Conservation (phyloP, 2,113 vertebrate species). For the Romanogobio albipinnatus region DNA sequence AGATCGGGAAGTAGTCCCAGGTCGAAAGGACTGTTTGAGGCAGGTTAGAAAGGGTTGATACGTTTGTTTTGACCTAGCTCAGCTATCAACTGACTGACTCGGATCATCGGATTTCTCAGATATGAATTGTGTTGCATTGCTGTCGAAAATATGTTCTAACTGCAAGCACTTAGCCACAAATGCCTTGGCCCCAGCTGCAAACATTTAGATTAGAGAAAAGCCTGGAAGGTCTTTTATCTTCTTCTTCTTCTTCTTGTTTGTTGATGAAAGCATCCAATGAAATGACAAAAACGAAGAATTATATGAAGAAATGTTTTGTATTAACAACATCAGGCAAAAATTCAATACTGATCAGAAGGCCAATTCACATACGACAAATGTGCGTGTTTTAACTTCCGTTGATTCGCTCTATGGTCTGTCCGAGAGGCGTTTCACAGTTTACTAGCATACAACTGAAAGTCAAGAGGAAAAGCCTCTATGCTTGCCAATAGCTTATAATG, state of each 20-base stretch:
- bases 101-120: slow-evolving; percentile 2
- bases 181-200: slow-evolving; percentile 28
- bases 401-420: slow-evolving; percentile 11
- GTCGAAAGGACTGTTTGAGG: slow-evolving; percentile 4
- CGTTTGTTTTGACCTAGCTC: not conserved
- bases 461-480: slow-evolving; percentile 21
- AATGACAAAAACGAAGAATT: slow-evolving; percentile 16
- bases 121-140: slow-evolving; percentile 9
- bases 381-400: slow-evolving; percentile 40
- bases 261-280: slow-evolving; percentile 16
- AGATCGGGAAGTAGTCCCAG: slow-evolving; percentile 13
- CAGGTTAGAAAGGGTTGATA: slow-evolving; percentile 8
- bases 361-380: slow-evolving; percentile 45
- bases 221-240: slow-evolving; percentile 21
- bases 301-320: not conserved
- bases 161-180: not conserved
- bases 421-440: slow-evolving; percentile 54
- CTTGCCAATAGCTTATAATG: slow-evolving; percentile 52
- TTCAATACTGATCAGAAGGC: slow-evolving; percentile 54
- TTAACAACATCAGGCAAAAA: not conserved
- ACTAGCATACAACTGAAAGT: slow-evolving; percentile 31
- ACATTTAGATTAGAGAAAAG: slow-evolving; percentile 22
- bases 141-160: slow-evolving; percentile 30
- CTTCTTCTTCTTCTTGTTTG: slow-evolving; percentile 5
- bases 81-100: not conserved